Evolutionary conservation across 1,140 invertebrate species (phyloP), one percentile per base, ranked within the genome.

Genomic region (Anagrus nilaparvatae): DNA sequence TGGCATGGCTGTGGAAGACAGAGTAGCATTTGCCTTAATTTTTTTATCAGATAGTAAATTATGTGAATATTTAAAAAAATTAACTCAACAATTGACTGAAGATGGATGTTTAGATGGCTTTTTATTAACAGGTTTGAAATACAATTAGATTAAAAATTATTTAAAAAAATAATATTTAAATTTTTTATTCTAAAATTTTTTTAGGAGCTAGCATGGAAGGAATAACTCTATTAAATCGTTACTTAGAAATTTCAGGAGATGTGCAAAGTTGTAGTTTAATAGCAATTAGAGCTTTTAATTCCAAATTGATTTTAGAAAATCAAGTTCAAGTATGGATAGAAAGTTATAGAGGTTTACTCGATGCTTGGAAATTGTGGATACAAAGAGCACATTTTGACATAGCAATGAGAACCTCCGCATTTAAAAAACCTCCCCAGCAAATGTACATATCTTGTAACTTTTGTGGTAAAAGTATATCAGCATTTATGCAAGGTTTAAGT

Each of bases 391-490:
- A 78, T 33, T 76, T 76, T 53, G 86, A 90, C 60, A 83, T 87
- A 29, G 71, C 74, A 23, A 73, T 82, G 59, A 77, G 77, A 54
- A 64, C 69, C 5, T 71, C 71, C 23, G 78, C 72, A 6, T 70
- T 70, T 8, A 71, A 77, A 32, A 77, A 76, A 56, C 75, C 79
- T 14, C 72, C 74, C 0, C 81, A 83, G 42, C 84, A 91, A 56
- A 82, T 94, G 36, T 90, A 82, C 59, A 77, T 95, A 19, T 83
- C 85, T 5, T 97, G 93, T 66, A 92, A 88, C 58, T 97, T 90
- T 69, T 97, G 93, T 72, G 85, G 88, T 4, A 95, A 95, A 68
- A 86, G 82, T 47, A 87, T 95, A 43, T 87, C 87, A 0, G 80
- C 82, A 31, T 79, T 77, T 31, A 72, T 83, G 65, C 73, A 81